Base-by-base conservation (phyloP, 2,797 vertebrate species). In the Cynodonichthys magdalenae region DNA sequence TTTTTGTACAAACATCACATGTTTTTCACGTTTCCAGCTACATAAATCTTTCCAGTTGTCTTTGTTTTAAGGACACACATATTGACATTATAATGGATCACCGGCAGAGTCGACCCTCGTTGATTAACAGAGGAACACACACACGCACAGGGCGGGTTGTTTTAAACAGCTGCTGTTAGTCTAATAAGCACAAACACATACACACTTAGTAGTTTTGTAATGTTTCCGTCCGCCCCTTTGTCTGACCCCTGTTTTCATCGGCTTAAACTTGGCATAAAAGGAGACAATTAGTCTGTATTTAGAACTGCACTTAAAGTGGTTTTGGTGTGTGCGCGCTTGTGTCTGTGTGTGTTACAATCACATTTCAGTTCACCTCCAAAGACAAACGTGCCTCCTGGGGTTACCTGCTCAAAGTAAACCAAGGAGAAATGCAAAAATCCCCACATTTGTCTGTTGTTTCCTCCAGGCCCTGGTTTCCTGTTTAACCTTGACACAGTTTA, bases 351-450 rank as follows among this genome's bases (percentile, higher is more conserved):
- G 31, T 51, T 20, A 51, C 20, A 54, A 28, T 28, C 66, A 65
- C 48, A 11, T 71, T 75, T 54, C 57, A 75, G 46, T 78, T 71
- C 53, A 60, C 66, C 75, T 82, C 64, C 55, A 67, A 49, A 76
- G 70, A 46, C 63, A 59, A 58, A 20, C 3, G 17, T 31, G 75
- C 77, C 77, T 80, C 74, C 58, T 24, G 53, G 71, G 59, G 24
- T 24, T 34, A 12, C 4, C 56, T 11, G 18, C 57, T 57, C 63
- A 77, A 47, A 76, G 70, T 73, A 74, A 70, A 70, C 50, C 78
- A 76, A 86, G 82, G 86, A 67, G 80, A 83, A 79, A 77, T 17
- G 63, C 75, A 77, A 82, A 85, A 87, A 79, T 75, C 80, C 68
- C 50, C 70, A 74, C 58, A 47, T 75, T 74, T 66, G 41, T 63